Evolutionary conservation across 1,140 invertebrate species (phyloP), one percentile per base, ranked within the genome.

Genomic region (Drosophila eugracilis): DNA sequence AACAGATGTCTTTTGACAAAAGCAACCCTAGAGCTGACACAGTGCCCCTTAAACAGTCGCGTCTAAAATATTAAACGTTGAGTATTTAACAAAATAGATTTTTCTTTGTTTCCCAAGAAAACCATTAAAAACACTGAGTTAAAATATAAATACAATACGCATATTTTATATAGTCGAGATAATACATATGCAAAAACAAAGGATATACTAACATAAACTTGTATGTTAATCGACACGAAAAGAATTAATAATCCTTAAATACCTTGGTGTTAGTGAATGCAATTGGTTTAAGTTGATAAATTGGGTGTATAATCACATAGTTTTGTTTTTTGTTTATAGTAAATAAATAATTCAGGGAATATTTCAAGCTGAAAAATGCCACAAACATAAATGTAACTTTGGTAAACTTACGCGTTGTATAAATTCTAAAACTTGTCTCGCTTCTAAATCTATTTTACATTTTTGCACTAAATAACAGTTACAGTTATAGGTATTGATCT

Each of bases 361-460:
- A 74, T 60, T 75, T 62, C 70, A 76, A 60, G 75, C 53, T 73
- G 66, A 57, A 67, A 78, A 79, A 76, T 75, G 76, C 65, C 50
- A 79, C 75, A 70, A 63, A 37, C 30, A 54, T 75, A 75, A 74
- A 70, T 86, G 81, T 86, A 86, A 88, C 81, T 86, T 86, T 86
- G 81, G 81, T 86, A 80, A 63, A 63, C 83, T 86, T 86, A 88
- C 74, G 67, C 83, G 77, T 63, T 76, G 73, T 86, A 85, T 84
- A 84, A 86, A 85, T 85, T 85, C 80, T 86, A 84, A 60, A 70
- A 75, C 70, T 28, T 71, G 19, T 54, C 65, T 55, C 45, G 45
- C 42, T 41, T 70, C 39, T 57, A 42, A 53, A 41, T 30, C 58
- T 77, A 80, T 21, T 72, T 76, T 81, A 81, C 66, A 77, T 36